These are phyloP conservation scores for Sander vitreus DNA, from an alignment of 2,113 vertebrate genomes.

Conservation along the genomic window DNA sequence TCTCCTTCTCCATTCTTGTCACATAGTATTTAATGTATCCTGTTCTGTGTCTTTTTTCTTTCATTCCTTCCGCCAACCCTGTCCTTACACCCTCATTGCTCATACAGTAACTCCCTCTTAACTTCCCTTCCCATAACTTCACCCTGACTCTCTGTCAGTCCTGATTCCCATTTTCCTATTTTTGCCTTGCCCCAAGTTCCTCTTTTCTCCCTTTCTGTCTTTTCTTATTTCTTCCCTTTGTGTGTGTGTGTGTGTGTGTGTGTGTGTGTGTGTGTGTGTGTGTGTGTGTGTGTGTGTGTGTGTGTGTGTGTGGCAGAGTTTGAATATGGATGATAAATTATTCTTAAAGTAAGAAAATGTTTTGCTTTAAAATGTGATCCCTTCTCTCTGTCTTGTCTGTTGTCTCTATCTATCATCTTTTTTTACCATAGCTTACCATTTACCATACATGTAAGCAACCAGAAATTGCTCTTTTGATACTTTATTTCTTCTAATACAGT, in stretches of 20 bases:
- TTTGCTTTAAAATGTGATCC: constrained; percentile 23
- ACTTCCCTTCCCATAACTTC: constrained; percentile 51
- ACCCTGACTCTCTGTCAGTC: constrained; percentile 52
- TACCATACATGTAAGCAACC: not conserved
- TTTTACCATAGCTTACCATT: not conserved
- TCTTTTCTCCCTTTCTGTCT: constrained; percentile 44
- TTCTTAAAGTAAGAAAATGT: constrained; percentile 35
- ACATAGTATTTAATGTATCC: not conserved
- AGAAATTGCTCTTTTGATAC: not conserved
- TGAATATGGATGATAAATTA: constrained; percentile 21
- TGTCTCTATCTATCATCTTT: not conserved
- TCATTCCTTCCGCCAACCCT: constrained; percentile 1
- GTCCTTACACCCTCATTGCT: constrained; percentile 14
- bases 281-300: constrained; percentile 3
- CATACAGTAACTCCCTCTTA: not conserved
- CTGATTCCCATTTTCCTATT: constrained; percentile 36
- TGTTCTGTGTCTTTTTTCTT: not conserved
- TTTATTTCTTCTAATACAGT: not conserved
- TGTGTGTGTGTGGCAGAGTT: not conserved
- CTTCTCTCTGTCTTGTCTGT: not conserved
- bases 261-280: constrained; percentile 6
- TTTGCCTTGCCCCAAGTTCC: constrained; percentile 18
- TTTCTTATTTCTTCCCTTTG: constrained; percentile 17
- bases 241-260: not conserved
- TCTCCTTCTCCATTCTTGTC: not conserved